These are phyloP conservation scores for Fabriciana adippe DNA, from an alignment of 2,888 invertebrate species.

Conservation along the genomic window DNA sequence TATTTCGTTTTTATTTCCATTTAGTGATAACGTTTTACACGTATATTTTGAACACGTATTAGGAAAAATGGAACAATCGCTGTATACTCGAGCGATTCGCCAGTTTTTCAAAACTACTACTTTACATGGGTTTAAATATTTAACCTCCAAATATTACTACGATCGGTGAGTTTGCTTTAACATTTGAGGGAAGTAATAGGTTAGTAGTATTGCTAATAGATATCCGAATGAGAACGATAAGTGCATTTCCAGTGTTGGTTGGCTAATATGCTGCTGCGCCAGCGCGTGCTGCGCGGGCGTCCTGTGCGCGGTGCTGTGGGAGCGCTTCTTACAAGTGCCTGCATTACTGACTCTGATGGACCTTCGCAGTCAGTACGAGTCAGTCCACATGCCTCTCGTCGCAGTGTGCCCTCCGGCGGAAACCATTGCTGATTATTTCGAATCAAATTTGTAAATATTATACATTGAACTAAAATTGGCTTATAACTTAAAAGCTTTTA, in stretches of 20 bases:
- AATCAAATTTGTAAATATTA: conserved; percentile 50
- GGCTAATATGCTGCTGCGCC: conserved; percentile 60
- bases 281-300: conserved; percentile 66
- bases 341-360: conserved; percentile 58
- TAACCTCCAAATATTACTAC: conserved; percentile 49
- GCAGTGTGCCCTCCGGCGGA: conserved; percentile 57
- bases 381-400: conserved; percentile 50
- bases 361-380: conserved; percentile 31
- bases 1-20: too few relatives aligned
- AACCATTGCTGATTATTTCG: conserved; percentile 47
- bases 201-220: background rate
- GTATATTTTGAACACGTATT: too few relatives aligned
- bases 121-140: conserved; percentile 72
- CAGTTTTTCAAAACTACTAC: conserved; percentile 64
- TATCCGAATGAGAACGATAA: background rate
- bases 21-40: too few relatives aligned
- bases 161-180: conserved; percentile 58
- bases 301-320: conserved; percentile 68
- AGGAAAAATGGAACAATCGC: conserved; percentile 39
- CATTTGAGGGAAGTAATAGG: background rate
- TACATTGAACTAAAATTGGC: background rate
- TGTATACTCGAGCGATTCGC: conserved; percentile 44
- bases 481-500: background rate
- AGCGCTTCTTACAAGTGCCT: conserved; percentile 63
- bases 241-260: conserved; percentile 50